Percentiles rank a stretch among this genome's conserved stretches.
phyloP scores from a whole-genome alignment of 2,797 vertebrate species.

The Eulemur rubriventer region DNA sequence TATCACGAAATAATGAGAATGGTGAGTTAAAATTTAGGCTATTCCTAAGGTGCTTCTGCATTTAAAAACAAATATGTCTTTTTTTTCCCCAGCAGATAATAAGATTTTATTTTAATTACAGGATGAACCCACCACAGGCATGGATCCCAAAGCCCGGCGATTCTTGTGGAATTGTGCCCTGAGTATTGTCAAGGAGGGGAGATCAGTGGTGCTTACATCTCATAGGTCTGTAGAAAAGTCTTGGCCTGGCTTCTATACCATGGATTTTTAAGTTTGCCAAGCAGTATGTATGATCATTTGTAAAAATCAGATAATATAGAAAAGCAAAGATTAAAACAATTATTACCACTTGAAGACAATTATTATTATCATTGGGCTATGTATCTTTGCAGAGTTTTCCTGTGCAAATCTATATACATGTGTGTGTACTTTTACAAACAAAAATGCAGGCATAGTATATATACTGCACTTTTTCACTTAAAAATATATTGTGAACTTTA shows the following conservation, averaged over 20 bases:
- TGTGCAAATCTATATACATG: not conserved
- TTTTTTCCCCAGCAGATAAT: not conserved
- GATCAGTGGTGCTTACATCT: slow-evolving; percentile 96
- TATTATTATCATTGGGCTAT: not conserved
- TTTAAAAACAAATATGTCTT: not conserved
- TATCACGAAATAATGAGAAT: slow-evolving; percentile 4
- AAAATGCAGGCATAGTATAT: not conserved
- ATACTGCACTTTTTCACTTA: not conserved
- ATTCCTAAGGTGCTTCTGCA: not conserved
- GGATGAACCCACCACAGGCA: slow-evolving; percentile 98
- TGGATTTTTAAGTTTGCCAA: not conserved
- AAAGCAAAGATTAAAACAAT: not conserved
- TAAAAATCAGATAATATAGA: not conserved
- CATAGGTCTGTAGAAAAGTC: slow-evolving; percentile 89
- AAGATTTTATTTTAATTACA: slow-evolving; percentile 56
- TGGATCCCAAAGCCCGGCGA: slow-evolving; percentile 97
- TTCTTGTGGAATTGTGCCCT: slow-evolving; percentile 97
- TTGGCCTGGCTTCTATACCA: not conserved
- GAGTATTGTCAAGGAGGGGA: slow-evolving; percentile 94
- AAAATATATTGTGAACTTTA: not conserved
- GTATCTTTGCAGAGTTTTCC: not conserved
- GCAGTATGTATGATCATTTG: not conserved
- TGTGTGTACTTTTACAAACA: not conserved
- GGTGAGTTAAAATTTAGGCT: not conserved
- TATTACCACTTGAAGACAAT: not conserved